These are phyloP conservation scores for Pseudomyrmex cubaensis DNA, from an alignment of 1,140 invertebrate genomes.

Conservation along the genomic window DNA sequence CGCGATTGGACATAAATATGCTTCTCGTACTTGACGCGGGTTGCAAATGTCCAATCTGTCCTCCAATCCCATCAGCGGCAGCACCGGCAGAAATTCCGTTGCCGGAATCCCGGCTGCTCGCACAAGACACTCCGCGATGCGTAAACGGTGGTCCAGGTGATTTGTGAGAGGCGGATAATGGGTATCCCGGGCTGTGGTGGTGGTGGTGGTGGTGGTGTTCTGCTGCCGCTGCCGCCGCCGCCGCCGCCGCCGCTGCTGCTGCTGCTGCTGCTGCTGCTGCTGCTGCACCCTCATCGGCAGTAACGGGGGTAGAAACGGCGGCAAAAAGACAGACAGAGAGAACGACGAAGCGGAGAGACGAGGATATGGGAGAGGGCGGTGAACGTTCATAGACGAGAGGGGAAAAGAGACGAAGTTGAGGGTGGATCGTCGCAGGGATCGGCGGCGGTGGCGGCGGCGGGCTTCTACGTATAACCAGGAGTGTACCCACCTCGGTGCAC, in stretches of 20 bases:
- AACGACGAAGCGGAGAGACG: slow-evolving; percentile 6
- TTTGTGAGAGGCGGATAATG: slow-evolving; percentile 82
- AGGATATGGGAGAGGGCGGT: slow-evolving; percentile 31
- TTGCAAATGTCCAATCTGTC: slow-evolving; percentile 34
- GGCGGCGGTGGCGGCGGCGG: slow-evolving; percentile 57
- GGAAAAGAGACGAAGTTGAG: slow-evolving; percentile 39
- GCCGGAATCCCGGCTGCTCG: slow-evolving; percentile 46
- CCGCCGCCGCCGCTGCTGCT: not conserved
- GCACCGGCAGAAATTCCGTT: slow-evolving; percentile 27
- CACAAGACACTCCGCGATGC: slow-evolving; percentile 62
- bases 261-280: slow-evolving; percentile 22
- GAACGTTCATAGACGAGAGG: slow-evolving; percentile 31
- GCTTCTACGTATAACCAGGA: slow-evolving; percentile 73
- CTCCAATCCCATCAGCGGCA: slow-evolving; percentile 22
- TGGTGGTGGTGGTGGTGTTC: too few species aligned
- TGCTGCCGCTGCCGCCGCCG: not conserved
- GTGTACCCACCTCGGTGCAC: slow-evolving; percentile 79
- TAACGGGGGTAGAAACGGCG: slow-evolving; percentile 52
- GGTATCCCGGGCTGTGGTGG: slow-evolving; percentile 77
- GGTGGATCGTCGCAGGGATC: slow-evolving; percentile 72
- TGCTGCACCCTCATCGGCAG: slow-evolving; percentile 58
- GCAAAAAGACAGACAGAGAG: slow-evolving; percentile 50
- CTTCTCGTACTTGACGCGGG: not conserved
- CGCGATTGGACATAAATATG: slow-evolving; percentile 19
- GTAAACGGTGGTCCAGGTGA: slow-evolving; percentile 80